A percentile compares a stretch with the other conserved stretches of the same genome.
Evolutionary conservation across 2,888 invertebrate species (phyloP).

Genomic region (Cephus nigrinus): DNA sequence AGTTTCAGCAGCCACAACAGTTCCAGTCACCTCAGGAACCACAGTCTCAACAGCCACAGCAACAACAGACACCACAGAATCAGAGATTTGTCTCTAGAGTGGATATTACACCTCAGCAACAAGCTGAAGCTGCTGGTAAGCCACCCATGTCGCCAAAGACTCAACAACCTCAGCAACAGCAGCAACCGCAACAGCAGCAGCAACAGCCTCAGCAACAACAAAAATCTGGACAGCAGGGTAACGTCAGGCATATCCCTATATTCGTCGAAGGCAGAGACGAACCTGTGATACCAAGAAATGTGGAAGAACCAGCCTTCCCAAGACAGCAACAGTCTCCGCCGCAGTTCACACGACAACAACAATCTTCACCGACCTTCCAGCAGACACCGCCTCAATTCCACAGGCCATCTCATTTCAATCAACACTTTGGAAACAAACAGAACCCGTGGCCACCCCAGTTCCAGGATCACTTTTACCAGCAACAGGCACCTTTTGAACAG

Average conservation of each 20-base stretch:
- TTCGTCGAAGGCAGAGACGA: conserved; percentile 88
- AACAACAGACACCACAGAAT: conserved; percentile 52
- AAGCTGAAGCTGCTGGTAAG: conserved; percentile 34
- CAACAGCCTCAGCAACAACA: conserved; percentile 37
- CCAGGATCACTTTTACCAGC: conserved; percentile 66
- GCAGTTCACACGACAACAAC: conserved; percentile 34
- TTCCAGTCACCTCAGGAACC: conserved; percentile 24
- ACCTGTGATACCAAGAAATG: conserved; percentile 77
- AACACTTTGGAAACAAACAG: conserved; percentile 62
- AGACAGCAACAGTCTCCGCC: conserved; percentile 53
- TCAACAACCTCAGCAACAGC: conserved; percentile 43
- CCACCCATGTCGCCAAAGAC: conserved; percentile 28
- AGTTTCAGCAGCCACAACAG: conserved; percentile 14
- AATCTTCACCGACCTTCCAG: conserved; percentile 8
- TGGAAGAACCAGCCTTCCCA: conserved; percentile 62
- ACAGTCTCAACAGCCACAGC: conserved; percentile 54
- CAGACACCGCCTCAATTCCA: conserved; percentile 48
- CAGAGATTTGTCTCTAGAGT: conserved; percentile 54
- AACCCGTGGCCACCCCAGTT: conserved; percentile 67
- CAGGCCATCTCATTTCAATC: conserved; percentile 65
- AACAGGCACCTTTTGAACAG: conserved; percentile 65
- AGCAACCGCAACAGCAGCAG: conserved; percentile 47
- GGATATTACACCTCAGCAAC: conserved; percentile 59
- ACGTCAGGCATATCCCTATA: conserved; percentile 87
- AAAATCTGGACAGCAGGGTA: conserved; percentile 62